A percentile compares a stretch with the other conserved stretches of the same genome.
These are phyloP conservation scores for Glyphotaelius pellucidus DNA, from an alignment of 2,888 invertebrate species.

Conservation along the genomic window DNA sequence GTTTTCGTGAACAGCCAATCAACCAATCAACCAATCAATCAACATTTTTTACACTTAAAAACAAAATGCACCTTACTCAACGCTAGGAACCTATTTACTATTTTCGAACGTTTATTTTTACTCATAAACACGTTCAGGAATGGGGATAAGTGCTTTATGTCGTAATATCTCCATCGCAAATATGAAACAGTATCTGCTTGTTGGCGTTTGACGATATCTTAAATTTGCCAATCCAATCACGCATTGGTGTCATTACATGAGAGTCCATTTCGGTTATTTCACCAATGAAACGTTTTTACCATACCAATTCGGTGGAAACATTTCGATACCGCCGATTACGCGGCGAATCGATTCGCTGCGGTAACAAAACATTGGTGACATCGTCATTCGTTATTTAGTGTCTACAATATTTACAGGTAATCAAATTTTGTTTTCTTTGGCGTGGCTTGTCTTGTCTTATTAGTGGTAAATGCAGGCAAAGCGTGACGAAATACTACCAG, in stretches of 20 bases:
- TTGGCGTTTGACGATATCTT: constrained; percentile 11
- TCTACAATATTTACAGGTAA: constrained; percentile 26
- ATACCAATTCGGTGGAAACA: constrained; percentile 33
- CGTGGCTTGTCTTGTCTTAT: neutral
- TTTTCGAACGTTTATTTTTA: neutral
- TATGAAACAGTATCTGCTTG: neutral
- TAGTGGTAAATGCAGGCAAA: neutral
- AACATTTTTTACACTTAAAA: neutral
- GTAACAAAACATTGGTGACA: neutral
- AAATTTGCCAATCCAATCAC: constrained; percentile 32
- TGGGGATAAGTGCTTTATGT: neutral
- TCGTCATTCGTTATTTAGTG: constrained; percentile 15
- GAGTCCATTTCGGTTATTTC: constrained; percentile 34
- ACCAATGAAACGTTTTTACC: constrained; percentile 37
- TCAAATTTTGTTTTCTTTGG: neutral
- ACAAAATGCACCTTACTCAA: neutral
- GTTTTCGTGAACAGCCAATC: constrained; percentile 2
- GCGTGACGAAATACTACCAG: neutral
- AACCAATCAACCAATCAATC: constrained; percentile 2
- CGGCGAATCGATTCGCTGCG: constrained; percentile 30
- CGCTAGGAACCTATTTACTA: neutral
- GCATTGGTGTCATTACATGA: constrained; percentile 30
- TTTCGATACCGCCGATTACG: constrained; percentile 42
- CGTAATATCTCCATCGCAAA: neutral
- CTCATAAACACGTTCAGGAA: constrained; percentile 16